Conservation (phyloP, 2,797 vertebrate genomes). For the Enoplosus armatus region DNA sequence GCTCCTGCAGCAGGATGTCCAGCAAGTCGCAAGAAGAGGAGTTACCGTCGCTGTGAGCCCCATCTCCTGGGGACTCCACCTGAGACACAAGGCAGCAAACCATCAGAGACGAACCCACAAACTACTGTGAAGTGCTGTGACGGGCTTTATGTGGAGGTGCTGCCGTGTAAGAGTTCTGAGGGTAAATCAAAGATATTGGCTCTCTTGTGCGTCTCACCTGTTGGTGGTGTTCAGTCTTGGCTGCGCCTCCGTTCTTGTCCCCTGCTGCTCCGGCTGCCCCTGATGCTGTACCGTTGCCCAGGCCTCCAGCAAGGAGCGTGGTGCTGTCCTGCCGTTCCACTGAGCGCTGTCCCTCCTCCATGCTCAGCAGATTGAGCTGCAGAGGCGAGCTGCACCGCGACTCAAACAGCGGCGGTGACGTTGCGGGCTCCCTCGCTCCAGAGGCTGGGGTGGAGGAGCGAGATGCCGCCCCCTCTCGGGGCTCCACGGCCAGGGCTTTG, state of each 20-base stretch:
- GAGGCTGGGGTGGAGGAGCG: slow-evolving; percentile 85
- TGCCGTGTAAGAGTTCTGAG: neutral
- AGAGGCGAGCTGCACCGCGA: slow-evolving; percentile 95
- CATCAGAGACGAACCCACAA: neutral
- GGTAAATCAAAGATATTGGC: neutral
- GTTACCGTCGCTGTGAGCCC: slow-evolving; percentile 85
- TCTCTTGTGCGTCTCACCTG: slow-evolving; percentile 84
- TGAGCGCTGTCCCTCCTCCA: slow-evolving; percentile 91
- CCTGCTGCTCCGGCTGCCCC: slow-evolving; percentile 10
- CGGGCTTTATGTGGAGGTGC: neutral
- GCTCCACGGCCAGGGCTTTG: slow-evolving; percentile 73
- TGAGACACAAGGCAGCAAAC: slow-evolving; percentile 32
- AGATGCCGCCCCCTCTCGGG: slow-evolving; percentile 75
- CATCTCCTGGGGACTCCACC: slow-evolving; percentile 76
- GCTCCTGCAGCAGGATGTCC: slow-evolving; percentile 90
- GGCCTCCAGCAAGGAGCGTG: slow-evolving; percentile 46
- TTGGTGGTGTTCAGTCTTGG: slow-evolving; percentile 69
- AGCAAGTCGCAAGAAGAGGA: slow-evolving; percentile 92
- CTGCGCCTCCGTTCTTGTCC: slow-evolving; percentile 56
- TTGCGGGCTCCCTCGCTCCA: slow-evolving; percentile 78
- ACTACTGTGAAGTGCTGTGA: fast-evolving
- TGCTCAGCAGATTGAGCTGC: slow-evolving; percentile 93
- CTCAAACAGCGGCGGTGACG: slow-evolving; percentile 89
- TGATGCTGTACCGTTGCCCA: slow-evolving; percentile 19
- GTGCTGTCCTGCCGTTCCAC: slow-evolving; percentile 81